Percentiles rank a stretch among this genome's conserved stretches.
phyloP scores from a whole-genome alignment of 2,888 invertebrate genomes.

The Drosophila algonquin region DNA sequence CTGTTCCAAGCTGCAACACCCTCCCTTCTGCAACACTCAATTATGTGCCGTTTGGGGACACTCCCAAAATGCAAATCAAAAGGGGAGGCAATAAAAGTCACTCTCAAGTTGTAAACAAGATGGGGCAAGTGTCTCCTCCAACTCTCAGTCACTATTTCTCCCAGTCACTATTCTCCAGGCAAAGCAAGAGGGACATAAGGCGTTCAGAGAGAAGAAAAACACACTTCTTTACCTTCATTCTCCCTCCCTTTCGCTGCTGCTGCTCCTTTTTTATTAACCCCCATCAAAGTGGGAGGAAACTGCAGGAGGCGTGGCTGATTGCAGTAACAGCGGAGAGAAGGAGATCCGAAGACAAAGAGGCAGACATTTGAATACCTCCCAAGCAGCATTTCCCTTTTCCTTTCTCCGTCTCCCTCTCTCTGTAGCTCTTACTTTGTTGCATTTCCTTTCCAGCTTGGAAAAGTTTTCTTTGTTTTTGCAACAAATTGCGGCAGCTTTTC shows the following conservation, averaged over 20 bases:
- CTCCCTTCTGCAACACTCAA: neutral
- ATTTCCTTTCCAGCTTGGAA: constrained; percentile 24
- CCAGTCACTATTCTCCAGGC: neutral
- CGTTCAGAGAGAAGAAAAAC: constrained; percentile 3
- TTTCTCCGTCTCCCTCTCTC: constrained; percentile 6
- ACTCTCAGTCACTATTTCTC: no score
- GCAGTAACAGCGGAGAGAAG: constrained; percentile 15
- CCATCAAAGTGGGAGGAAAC: constrained; percentile 32
- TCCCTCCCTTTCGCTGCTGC: neutral
- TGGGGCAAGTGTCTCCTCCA: constrained; percentile 10
- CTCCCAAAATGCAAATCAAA: constrained; percentile 35
- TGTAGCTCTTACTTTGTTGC: constrained; percentile 38
- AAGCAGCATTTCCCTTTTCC: constrained; percentile 25
- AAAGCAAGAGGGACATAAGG: constrained; percentile 18
- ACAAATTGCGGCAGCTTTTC: constrained; percentile 53
- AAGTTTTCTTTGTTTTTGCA: constrained; percentile 55
- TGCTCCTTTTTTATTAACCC: constrained; percentile 25
- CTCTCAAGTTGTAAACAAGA: constrained; percentile 43
- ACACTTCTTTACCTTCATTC: neutral
- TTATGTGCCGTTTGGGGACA: neutral
- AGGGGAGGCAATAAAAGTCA: constrained; percentile 44
- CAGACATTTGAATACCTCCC: constrained; percentile 40
- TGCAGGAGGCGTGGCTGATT: constrained; percentile 39
- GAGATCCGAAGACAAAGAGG: neutral
- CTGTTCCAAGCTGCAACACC: neutral